phyloP scores from a whole-genome alignment of 2,888 invertebrate genomes.

The Patella depressa region DNA sequence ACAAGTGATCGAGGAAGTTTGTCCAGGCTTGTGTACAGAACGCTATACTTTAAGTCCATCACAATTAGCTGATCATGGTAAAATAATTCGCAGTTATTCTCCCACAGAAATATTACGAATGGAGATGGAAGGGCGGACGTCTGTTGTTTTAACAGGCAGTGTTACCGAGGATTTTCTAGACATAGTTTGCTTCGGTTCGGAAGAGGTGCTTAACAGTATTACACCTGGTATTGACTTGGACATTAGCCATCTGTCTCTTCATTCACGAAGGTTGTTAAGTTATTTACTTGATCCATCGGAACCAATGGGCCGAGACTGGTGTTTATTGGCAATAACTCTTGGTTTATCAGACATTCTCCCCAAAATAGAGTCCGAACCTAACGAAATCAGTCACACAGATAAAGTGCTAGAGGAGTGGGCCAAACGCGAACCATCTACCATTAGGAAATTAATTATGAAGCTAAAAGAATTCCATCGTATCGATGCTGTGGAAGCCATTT shows the following conservation, averaged over 20 bases:
- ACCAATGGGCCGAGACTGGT: slow-evolving; percentile 75
- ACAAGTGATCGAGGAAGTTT: slow-evolving; percentile 77
- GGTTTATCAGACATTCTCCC: slow-evolving; percentile 75
- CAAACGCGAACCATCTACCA: slow-evolving; percentile 69
- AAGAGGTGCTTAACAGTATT: slow-evolving; percentile 72
- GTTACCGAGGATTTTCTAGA: slow-evolving; percentile 75
- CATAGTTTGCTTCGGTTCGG: slow-evolving; percentile 76
- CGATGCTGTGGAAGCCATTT: slow-evolving; percentile 77
- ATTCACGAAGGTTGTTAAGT: slow-evolving; percentile 74
- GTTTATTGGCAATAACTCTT: slow-evolving; percentile 74
- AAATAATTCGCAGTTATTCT: slow-evolving; percentile 59
- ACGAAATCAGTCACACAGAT: slow-evolving; percentile 59
- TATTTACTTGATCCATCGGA: slow-evolving; percentile 74
- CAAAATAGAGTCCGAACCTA: slow-evolving; percentile 70
- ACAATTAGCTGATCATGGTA: slow-evolving; percentile 53
- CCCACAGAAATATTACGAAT: slow-evolving; percentile 70
- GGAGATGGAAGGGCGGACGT: slow-evolving; percentile 68
- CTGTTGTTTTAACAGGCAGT: slow-evolving; percentile 71
- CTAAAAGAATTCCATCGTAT: slow-evolving; percentile 77
- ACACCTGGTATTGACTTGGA: slow-evolving; percentile 76
- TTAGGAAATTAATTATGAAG: slow-evolving; percentile 75
- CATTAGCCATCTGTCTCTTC: slow-evolving; percentile 76
- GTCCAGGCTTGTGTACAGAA: slow-evolving; percentile 80
- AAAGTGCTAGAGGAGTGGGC: slow-evolving; percentile 74
- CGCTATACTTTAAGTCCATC: slow-evolving; percentile 78